Percentiles rank a stretch among this genome's conserved stretches.
phyloP scores from a whole-genome alignment of 2,797 vertebrate genomes.

The Cryptoprocta ferox region DNA sequence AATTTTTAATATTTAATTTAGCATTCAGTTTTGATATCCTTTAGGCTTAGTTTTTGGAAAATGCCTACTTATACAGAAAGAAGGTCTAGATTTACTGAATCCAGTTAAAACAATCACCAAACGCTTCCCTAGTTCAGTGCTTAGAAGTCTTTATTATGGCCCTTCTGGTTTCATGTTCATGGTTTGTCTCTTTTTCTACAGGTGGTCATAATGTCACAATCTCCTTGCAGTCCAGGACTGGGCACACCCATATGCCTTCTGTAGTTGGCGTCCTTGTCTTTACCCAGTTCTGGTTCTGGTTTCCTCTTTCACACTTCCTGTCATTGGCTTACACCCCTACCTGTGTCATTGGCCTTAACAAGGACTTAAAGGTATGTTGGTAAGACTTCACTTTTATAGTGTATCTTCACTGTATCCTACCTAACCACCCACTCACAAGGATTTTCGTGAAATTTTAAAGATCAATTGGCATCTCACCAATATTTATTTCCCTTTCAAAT shows the following conservation, averaged over 20 bases:
- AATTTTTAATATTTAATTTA: slow-evolving; percentile 29
- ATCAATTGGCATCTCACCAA: background rate
- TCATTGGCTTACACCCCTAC: slow-evolving; percentile 98
- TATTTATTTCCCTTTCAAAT: slow-evolving; percentile 18
- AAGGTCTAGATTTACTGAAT: background rate
- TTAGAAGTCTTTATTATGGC: slow-evolving; percentile 17
- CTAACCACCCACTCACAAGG: background rate
- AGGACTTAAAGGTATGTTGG: slow-evolving; percentile 95
- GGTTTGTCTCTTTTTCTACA: slow-evolving; percentile 78
- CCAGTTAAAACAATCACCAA: slow-evolving; percentile 1
- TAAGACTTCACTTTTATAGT: background rate
- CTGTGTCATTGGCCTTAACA: slow-evolving; percentile 98
- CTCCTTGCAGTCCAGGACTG: slow-evolving; percentile 98
- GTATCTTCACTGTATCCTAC: background rate
- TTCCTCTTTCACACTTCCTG: slow-evolving; percentile 98
- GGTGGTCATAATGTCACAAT: slow-evolving; percentile 98
- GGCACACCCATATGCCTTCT: slow-evolving; percentile 99
- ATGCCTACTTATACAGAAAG: background rate
- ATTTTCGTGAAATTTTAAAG: slow-evolving; percentile 37
- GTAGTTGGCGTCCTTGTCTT: slow-evolving; percentile 98
- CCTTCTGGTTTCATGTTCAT: background rate
- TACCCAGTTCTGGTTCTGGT: slow-evolving; percentile 99
- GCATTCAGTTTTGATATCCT: background rate
- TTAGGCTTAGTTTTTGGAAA: background rate
- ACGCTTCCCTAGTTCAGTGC: slow-evolving; percentile 11